Percentiles rank a stretch among this genome's conserved stretches.
Conservation (phyloP, 2,888 invertebrate genomes). For the Myathropa florea region DNA sequence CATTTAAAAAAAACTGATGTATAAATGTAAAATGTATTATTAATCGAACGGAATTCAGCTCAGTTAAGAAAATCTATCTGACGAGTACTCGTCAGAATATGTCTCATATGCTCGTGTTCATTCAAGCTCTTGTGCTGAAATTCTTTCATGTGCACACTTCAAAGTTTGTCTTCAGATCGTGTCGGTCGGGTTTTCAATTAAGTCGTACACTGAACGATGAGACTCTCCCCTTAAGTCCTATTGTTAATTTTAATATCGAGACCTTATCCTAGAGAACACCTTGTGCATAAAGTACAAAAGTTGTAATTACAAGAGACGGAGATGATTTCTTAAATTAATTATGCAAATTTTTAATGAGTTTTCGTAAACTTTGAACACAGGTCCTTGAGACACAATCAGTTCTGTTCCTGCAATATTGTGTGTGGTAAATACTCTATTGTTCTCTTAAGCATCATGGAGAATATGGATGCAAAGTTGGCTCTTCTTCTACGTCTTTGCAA, state of each 20-base stretch:
- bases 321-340: conserved; percentile 65
- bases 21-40: too few relatives aligned
- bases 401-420: conserved; percentile 10
- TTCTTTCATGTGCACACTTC: background rate
- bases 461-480: background rate
- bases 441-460: background rate
- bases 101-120: background rate
- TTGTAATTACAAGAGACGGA: conserved; percentile 37
- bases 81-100: too few relatives aligned
- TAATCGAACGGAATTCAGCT: too few relatives aligned
- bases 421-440: background rate
- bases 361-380: conserved; percentile 42
- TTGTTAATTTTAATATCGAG: conserved; percentile 48
- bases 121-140: background rate
- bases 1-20: too few relatives aligned
- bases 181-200: conserved; percentile 33
- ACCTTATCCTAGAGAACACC: conserved; percentile 37
- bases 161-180: background rate
- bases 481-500: background rate
- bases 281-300: conserved; percentile 26
- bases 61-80: too few relatives aligned
- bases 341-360: conserved; percentile 67
- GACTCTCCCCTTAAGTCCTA: background rate
- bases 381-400: conserved; percentile 33
- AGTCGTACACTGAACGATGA: conserved; percentile 38